Evolutionary conservation across 2,888 invertebrate genomes (phyloP), one percentile per base, ranked within the genome.

Genomic region (Acronicta psi): DNA sequence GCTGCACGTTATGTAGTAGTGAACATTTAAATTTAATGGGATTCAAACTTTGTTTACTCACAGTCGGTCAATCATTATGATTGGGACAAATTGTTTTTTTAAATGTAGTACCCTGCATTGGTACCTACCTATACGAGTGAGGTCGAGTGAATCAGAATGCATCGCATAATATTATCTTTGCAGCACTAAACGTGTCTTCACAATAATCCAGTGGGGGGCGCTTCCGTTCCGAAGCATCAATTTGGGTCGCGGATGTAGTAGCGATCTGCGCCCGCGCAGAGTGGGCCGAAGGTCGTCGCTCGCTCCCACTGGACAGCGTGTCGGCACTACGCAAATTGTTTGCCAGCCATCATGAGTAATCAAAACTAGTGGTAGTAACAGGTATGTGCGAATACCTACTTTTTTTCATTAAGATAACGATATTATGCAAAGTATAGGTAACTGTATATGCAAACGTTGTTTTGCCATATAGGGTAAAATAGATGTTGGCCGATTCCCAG

Each of bases 241-340:
- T 82, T 85, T 79, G 69, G 82, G 83, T 81, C 83, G 82, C 29
- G 68, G 71, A 62, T 40, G 70, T 76, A 60, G 67, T 63, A 60
- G 62, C 52, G 59, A 75, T 70, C 59, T 72, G 63, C 65, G 75
- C 63, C 45, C 55, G 65, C 73, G 78, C 75, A 76, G 80, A 78
- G 72, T 84, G 74, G 81, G 75, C 69, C 80, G 85, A 87, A 86
- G 87, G 81, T 84, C 83, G 70, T 79, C 78, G 82, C 56, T 81
- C 82, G 58, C 69, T 62, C 59, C 61, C 44, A 44, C 74, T 85
- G 89, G 89, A 89, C 89, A 74, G 89, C 88, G 84, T 87, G 90
- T 86, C 89, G 84, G 83, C 86, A 63, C 42, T 59, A 56, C 59
- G 69, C 71, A 69, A 77, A 75, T 77, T 79, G 69, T 66, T 74